A percentile compares a stretch with the other conserved stretches of the same genome.
Conservation (phyloP, 2,797 vertebrate species). For the Schizopygopsis pylzovi region DNA sequence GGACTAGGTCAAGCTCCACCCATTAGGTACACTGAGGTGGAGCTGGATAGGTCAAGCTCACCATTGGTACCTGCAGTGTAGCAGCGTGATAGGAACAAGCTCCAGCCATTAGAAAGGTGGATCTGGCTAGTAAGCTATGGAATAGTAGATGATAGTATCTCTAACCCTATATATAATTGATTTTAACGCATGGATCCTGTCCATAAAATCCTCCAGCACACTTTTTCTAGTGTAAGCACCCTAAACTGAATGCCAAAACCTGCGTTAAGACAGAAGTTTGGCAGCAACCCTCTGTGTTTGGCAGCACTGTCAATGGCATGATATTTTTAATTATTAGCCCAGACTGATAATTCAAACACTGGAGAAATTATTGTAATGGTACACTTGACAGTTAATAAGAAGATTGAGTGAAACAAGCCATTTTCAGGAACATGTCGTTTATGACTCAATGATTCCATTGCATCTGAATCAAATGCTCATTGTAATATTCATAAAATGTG, state of each 20-base stretch:
- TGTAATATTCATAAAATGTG: slow-evolving; percentile 52
- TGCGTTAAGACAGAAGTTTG: slow-evolving; percentile 40
- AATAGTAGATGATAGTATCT: too few species aligned
- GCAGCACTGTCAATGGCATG: slow-evolving; percentile 39
- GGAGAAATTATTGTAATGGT: background rate
- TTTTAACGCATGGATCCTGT: too few species aligned
- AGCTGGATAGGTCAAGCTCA: background rate
- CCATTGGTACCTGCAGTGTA: too few species aligned
- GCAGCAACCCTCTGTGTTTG: slow-evolving; percentile 26
- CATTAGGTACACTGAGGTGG: background rate
- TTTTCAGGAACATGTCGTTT: slow-evolving; percentile 25
- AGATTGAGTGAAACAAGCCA: slow-evolving; percentile 1
- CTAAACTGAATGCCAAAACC: slow-evolving; percentile 63
- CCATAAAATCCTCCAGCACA: background rate
- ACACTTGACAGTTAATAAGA: slow-evolving; percentile 19
- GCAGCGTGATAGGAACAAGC: too few species aligned
- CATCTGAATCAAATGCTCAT: slow-evolving; percentile 39
- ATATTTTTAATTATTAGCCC: slow-evolving; percentile 14
- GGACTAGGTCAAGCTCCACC: background rate
- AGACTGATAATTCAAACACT: background rate
- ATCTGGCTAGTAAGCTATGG: too few species aligned
- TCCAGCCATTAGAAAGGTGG: too few species aligned
- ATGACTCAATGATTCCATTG: slow-evolving; percentile 11
- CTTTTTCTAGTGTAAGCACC: background rate
- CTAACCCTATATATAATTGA: too few species aligned